A percentile compares a stretch with the other conserved stretches of the same genome.
phyloP scores from a whole-genome alignment of 2,113 vertebrate genomes.

The Rhadina sibilatrix region DNA sequence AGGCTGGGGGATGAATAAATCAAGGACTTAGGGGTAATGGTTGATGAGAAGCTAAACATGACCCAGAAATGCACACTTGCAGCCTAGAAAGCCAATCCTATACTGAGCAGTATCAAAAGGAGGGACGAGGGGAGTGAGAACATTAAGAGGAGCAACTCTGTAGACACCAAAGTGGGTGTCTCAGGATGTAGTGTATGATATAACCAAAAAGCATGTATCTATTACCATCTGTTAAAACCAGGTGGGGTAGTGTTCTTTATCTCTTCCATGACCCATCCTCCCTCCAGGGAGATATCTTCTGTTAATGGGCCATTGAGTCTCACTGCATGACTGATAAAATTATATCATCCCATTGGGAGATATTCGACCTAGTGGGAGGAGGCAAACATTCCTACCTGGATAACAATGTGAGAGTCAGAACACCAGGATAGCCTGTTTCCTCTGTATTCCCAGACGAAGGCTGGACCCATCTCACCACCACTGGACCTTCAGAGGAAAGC shows the following conservation, averaged over 20 bases:
- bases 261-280: background rate
- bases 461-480: background rate
- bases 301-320: background rate
- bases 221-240: background rate
- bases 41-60: background rate
- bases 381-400: background rate
- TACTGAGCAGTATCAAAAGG: background rate
- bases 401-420: background rate
- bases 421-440: background rate
- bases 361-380: background rate
- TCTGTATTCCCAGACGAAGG: background rate
- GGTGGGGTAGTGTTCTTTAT: background rate
- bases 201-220: background rate
- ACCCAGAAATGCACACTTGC: background rate
- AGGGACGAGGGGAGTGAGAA: background rate
- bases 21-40: too few relatives aligned
- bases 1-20: background rate
- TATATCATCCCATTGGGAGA: background rate
- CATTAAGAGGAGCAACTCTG: background rate
- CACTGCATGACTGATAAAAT: background rate
- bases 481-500: background rate
- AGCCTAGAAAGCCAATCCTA: background rate
- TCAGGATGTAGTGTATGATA: background rate
- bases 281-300: background rate
- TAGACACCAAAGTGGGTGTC: background rate